A percentile compares a stretch with the other conserved stretches of the same genome.
Evolutionary conservation across 2,797 vertebrate genomes (phyloP).

Genomic region (Argyrosomus regius): DNA sequence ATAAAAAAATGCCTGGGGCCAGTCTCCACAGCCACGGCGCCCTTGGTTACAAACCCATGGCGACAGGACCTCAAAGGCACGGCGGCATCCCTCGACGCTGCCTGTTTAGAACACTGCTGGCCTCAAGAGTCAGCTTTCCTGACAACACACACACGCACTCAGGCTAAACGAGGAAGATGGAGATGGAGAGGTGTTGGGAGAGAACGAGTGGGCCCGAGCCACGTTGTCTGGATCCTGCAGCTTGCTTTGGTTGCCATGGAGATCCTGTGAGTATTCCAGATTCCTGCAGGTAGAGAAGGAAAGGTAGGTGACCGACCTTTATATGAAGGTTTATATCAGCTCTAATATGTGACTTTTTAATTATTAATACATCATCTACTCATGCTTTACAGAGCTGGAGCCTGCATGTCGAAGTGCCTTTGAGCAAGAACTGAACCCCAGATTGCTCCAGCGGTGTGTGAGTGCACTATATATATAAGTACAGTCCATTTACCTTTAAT

Average conservation of each 20-base stretch:
- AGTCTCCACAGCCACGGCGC: slow-evolving; percentile 70
- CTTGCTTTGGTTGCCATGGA: slow-evolving; percentile 73
- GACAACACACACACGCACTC: slow-evolving; percentile 59
- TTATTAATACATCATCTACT: background rate
- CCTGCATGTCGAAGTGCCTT: too few species aligned
- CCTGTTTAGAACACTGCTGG: slow-evolving; percentile 71
- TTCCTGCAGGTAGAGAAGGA: slow-evolving; percentile 73
- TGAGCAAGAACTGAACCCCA: too few species aligned
- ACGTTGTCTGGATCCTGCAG: slow-evolving; percentile 15
- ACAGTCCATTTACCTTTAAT: background rate
- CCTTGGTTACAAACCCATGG: slow-evolving; percentile 86
- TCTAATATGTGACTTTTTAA: too few species aligned
- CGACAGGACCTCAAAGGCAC: slow-evolving; percentile 76
- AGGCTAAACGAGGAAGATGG: slow-evolving; percentile 27
- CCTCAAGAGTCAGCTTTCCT: slow-evolving; percentile 75
- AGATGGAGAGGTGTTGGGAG: slow-evolving; percentile 32
- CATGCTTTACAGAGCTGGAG: background rate
- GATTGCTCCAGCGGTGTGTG: too few species aligned
- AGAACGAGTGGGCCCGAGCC: slow-evolving; percentile 6
- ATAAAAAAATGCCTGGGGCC: slow-evolving; percentile 50
- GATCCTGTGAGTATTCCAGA: slow-evolving; percentile 66
- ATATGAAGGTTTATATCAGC: background rate
- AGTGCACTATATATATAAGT: too few species aligned
- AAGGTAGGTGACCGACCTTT: background rate
- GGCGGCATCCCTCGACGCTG: slow-evolving; percentile 71